phyloP scores from a whole-genome alignment of 2,113 vertebrate species.

The Turnix velox region DNA sequence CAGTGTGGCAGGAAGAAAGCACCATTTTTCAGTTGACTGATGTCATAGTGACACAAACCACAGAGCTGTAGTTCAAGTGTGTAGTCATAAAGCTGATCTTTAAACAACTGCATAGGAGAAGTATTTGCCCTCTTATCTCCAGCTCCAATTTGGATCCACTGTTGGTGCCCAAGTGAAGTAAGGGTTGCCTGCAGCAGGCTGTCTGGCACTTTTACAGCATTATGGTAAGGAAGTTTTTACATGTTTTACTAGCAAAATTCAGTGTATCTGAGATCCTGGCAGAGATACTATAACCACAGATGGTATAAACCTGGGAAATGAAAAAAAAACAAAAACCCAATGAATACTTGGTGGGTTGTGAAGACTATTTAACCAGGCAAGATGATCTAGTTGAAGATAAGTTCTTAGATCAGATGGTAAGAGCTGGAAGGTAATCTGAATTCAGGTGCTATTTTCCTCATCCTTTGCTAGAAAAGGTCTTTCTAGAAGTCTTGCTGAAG shows the following conservation, averaged over 20 bases:
- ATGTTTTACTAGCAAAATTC: neutral
- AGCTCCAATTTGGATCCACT: neutral
- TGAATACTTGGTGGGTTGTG: neutral
- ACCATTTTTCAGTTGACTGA: neutral
- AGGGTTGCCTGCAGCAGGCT: neutral
- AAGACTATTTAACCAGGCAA: neutral
- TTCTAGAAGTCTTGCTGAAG: neutral
- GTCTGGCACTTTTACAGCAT: neutral
- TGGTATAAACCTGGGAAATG: neutral
- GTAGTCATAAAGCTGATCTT: neutral
- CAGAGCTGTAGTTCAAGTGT: neutral
- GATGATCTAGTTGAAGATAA: neutral
- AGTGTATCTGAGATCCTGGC: neutral
- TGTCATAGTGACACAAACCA: too few species aligned
- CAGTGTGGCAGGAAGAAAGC: neutral
- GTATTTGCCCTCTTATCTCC: neutral
- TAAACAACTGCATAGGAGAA: rapidly evolving
- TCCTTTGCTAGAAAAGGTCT: neutral
- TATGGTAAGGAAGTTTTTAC: neutral
- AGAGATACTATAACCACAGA: neutral
- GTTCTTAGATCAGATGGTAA: neutral
- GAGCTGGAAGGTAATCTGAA: neutral
- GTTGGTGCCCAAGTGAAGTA: neutral
- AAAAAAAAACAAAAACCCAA: neutral
- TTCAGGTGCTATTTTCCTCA: neutral